These are phyloP conservation scores for Chelonus insularis DNA, from an alignment of 1,140 invertebrate species.

Conservation along the genomic window DNA sequence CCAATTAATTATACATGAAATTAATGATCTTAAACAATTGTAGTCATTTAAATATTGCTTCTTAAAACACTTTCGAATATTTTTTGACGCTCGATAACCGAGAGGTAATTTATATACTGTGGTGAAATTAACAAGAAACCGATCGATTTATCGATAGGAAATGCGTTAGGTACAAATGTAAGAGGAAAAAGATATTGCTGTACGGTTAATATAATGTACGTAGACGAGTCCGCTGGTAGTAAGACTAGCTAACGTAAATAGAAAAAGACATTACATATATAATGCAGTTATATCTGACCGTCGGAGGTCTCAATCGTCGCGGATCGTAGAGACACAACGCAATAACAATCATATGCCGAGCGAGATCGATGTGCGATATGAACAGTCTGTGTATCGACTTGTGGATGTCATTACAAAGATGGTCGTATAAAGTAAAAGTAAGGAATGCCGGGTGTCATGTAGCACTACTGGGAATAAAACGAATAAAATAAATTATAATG, in stretches of 20 bases:
- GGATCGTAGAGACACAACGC: constrained; percentile 41
- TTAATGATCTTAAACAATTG: too few relatives aligned
- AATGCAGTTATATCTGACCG: background rate
- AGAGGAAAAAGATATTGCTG: background rate
- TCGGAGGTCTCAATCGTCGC: constrained; percentile 49
- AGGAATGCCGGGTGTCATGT: constrained; percentile 20
- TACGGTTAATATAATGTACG: too few relatives aligned
- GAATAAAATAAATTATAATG: constrained; percentile 10
- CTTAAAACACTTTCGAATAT: too few relatives aligned
- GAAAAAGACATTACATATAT: background rate
- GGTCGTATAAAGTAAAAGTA: constrained; percentile 7
- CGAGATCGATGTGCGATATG: constrained; percentile 52
- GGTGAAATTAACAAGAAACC: too few relatives aligned
- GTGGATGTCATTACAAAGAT: constrained; percentile 26
- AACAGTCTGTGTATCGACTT: constrained; percentile 14
- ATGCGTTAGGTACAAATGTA: too few relatives aligned
- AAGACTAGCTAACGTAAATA: background rate
- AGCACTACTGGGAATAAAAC: constrained; percentile 13
- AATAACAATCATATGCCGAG: constrained; percentile 52
- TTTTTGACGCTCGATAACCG: too few relatives aligned
- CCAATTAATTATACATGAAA: too few relatives aligned
- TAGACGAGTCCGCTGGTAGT: too few relatives aligned
- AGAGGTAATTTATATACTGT: too few relatives aligned
- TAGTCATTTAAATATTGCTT: too few relatives aligned
- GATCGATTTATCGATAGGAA: too few relatives aligned